Evolutionary conservation across 2,113 vertebrate species (phyloP), one percentile per base, ranked within the genome.

Genomic region (Erpornis zantholeuca): DNA sequence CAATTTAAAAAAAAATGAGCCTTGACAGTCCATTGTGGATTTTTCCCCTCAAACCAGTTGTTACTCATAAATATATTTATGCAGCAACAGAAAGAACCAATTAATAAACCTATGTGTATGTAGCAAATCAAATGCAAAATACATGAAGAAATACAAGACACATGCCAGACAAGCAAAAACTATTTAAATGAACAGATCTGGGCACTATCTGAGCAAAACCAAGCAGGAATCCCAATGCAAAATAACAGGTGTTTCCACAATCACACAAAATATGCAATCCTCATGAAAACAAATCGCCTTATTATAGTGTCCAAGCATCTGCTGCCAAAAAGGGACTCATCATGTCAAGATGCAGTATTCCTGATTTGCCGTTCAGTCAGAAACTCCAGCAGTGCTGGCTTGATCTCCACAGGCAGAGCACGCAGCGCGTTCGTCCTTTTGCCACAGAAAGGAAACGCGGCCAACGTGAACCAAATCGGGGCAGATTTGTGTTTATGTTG

Each of bases 51-150:
- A 89, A 92, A 59, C 24, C 65, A 65, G 14, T 35, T 61, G 44
- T 82, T 47, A 72, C 22, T 49, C 31, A 35, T 35, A 86, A 88
- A 75, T 75, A 20, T 24, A 78, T 72, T 81, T 93, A 95, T 97
- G 98, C 98, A 98, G 98, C 97, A 98, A 98, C 98, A 98, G 73
- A 98, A 97, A 97, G 95, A 98, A 97, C 96, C 98, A 98, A 97
- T 98, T 98, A 87, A 95, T 97, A 97, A 95, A 96, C 95, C 96
- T 95, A 96, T 45, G 49, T 64, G 73, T 92, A 93, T 52, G n/a
- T 82, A 96, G 95, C 80, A 94, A 79, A 96, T 69, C 60, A 91
- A 96, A 92, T 70, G 91, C 80, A 93, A 80, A 97, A 91, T 66
- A 92, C 35, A 91, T 79, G 45, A 96, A 97, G 53, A 87, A 91